phyloP scores from a whole-genome alignment of 2,797 vertebrate genomes.

The Myotis pilosus region DNA sequence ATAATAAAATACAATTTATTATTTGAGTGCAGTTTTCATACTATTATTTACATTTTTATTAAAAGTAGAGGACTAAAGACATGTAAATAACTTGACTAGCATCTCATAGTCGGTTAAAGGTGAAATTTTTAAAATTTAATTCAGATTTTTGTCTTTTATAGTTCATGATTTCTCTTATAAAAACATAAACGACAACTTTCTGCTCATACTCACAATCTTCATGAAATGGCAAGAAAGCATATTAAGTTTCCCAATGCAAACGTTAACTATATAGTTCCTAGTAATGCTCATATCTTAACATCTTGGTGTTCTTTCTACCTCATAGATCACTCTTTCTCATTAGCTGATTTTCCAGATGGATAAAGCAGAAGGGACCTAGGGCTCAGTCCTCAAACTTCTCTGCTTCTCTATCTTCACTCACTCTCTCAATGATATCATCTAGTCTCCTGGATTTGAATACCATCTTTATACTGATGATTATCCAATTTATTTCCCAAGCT shows the following conservation, averaged over 20 bases:
- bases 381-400: no score
- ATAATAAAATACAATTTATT: neutral
- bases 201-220: neutral
- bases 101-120: neutral
- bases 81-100: neutral
- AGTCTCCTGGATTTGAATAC: neutral
- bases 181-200: neutral
- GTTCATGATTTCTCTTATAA: neutral
- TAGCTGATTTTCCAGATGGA: neutral
- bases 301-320: neutral
- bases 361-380: neutral
- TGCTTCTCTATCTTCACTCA: neutral
- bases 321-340: neutral
- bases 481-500: neutral
- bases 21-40: neutral
- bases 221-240: neutral
- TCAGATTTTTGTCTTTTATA: neutral
- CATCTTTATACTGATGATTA: neutral
- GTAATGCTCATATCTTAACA: neutral
- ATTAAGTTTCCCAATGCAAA: neutral
- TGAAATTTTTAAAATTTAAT: neutral
- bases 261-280: neutral
- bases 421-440: neutral
- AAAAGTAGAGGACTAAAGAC: neutral
- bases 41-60: neutral